Conservation (phyloP, 1,140 invertebrate genomes). For the Paramacrobiotus metropolitanus region DNA sequence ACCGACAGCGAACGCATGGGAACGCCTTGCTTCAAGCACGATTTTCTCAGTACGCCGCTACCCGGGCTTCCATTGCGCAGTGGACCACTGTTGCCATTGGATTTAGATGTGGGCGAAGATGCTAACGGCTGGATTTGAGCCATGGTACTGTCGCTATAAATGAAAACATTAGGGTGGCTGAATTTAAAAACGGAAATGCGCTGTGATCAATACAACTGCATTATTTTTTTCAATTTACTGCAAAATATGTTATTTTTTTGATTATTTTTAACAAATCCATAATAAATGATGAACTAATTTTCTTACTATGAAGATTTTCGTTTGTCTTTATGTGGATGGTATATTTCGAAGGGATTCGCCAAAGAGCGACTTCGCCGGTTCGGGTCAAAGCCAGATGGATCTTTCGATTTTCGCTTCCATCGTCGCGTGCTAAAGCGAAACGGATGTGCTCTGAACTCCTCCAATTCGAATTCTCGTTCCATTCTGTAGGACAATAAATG, state of each 20-base stretch:
- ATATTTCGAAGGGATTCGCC: neutral
- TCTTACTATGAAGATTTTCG: no score
- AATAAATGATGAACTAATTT: no score
- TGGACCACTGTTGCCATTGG: neutral
- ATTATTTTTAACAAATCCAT: no score
- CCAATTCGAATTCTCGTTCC: neutral
- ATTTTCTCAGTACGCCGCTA: conserved; percentile 2
- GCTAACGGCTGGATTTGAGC: no score
- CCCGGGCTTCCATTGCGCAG: neutral
- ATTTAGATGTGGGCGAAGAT: no score
- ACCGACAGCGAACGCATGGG: neutral
- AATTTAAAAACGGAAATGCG: no score
- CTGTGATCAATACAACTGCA: no score
- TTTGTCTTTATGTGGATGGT: neutral
- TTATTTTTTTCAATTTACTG: no score
- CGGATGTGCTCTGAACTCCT: neutral
- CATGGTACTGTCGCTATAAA: no score
- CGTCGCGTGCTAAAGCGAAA: neutral
- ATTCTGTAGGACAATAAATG: neutral
- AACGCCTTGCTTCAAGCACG: conserved; percentile 3
- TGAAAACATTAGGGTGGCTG: no score
- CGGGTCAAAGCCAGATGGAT: neutral
- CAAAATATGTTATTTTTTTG: no score
- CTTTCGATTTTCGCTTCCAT: neutral
- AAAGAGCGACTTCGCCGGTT: neutral